A percentile compares a stretch with the other conserved stretches of the same genome.
Evolutionary conservation across 35 echinoderm and acorn worm species (phyloP).

Genomic region (Lytechinus pictus): DNA sequence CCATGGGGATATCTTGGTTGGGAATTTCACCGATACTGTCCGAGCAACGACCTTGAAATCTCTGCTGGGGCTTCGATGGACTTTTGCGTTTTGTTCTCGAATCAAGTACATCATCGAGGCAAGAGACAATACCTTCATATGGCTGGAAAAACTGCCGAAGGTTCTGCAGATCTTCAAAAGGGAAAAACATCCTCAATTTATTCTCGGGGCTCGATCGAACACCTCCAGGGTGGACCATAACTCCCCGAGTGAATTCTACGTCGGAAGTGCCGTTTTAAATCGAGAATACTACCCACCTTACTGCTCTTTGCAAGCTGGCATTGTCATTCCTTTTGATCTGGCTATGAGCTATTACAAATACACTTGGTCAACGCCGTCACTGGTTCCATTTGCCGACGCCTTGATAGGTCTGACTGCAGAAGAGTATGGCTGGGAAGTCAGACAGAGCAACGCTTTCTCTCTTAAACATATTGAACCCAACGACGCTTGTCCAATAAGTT

Average conservation of each 20-base stretch:
- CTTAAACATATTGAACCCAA: background rate
- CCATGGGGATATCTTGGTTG: constrained; percentile 18
- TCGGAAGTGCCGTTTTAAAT: background rate
- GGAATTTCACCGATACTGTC: background rate
- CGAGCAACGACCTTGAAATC: background rate
- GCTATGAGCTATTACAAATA: background rate
- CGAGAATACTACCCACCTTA: background rate
- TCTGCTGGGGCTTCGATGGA: constrained; percentile 18
- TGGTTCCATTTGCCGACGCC: constrained; percentile 6
- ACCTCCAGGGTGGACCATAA: background rate
- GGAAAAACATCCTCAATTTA: background rate
- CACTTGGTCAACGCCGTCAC: background rate
- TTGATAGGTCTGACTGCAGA: background rate
- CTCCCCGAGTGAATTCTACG: background rate
- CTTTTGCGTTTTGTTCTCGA: background rate
- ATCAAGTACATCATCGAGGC: background rate
- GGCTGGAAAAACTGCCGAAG: constrained; percentile 8
- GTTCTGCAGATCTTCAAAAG: background rate
- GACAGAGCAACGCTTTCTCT: background rate
- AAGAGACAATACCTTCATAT: background rate
- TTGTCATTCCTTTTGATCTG: background rate
- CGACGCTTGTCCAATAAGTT: constrained; percentile 12
- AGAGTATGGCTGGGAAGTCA: background rate
- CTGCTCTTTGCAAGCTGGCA: background rate
- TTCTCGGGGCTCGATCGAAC: background rate